Evolutionary conservation across 2,888 invertebrate genomes (phyloP).

Genomic region (Latrodectus elegans): DNA sequence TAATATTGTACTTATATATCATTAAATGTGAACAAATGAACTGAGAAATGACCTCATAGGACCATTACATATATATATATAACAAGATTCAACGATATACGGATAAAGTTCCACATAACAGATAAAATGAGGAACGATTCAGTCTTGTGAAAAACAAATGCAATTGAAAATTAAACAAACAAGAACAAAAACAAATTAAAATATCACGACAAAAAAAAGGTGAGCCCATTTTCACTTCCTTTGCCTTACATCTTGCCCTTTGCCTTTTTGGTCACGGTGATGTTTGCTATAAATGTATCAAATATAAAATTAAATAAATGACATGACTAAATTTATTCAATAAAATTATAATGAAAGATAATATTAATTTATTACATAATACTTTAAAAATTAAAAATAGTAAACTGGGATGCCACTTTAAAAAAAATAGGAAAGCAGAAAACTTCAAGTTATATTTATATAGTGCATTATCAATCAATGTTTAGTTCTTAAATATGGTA

Average conservation of each 20-base stretch:
- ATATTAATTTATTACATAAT: not conserved
- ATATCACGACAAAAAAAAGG: constrained; percentile 54
- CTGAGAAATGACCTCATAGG: constrained; percentile 18
- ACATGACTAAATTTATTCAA: not conserved
- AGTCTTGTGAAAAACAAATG: constrained; percentile 36
- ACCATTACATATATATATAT: constrained; percentile 41
- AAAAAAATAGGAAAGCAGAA: too few relatives aligned
- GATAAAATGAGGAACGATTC: constrained; percentile 37
- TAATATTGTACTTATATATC: constrained; percentile 25
- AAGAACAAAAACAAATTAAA: constrained; percentile 33
- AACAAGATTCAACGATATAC: constrained; percentile 38
- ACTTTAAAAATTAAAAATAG: not conserved
- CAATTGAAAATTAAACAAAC: constrained; percentile 34
- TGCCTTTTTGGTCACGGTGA: constrained; percentile 58
- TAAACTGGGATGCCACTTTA: too few relatives aligned
- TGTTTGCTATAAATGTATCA: constrained; percentile 33
- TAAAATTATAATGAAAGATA: not conserved
- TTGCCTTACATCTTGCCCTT: constrained; percentile 70
- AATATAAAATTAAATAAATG: not conserved
- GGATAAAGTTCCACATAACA: constrained; percentile 41
- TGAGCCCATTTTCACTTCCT: constrained; percentile 66
- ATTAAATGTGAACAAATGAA: constrained; percentile 16
- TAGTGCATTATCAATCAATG: too few relatives aligned
- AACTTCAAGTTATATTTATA: too few relatives aligned
- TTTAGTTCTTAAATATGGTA: too few relatives aligned